A percentile compares a stretch with the other conserved stretches of the same genome.
Conservation (phyloP, 1,140 invertebrate species). For the Ectropis grisescens region DNA sequence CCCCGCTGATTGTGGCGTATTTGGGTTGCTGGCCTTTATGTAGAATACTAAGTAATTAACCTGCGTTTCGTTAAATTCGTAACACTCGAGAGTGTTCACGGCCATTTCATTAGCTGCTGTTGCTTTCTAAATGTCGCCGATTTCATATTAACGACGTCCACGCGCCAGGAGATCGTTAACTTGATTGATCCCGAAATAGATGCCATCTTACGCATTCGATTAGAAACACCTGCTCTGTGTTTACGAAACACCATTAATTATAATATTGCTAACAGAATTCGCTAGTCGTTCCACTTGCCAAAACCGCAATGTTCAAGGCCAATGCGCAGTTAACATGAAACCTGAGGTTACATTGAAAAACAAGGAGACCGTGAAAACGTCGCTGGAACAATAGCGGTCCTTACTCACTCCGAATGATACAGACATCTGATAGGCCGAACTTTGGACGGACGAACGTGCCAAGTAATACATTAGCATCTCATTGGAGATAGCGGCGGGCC, state of each 20-base stretch:
- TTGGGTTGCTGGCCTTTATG: conserved; percentile 11
- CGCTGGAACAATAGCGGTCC: conserved; percentile 13
- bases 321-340: conserved; percentile 16
- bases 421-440: conserved; percentile 35
- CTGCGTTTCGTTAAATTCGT: no score
- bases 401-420: conserved; percentile 19
- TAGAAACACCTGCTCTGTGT: no score
- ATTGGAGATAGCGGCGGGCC: conserved; percentile 28
- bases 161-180: no score
- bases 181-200: no score
- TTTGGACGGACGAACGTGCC: conserved; percentile 22
- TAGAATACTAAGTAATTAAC: conserved; percentile 14
- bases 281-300: conserved; percentile 10
- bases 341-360: conserved; percentile 13
- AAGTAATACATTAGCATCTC: conserved; percentile 46
- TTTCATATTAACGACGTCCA: no score
- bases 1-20: conserved; percentile 8
- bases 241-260: no score
- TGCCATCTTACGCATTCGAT: no score
- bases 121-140: no score
- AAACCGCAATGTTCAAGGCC: conserved; percentile 14
- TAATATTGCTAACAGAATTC: no score
- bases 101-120: no score
- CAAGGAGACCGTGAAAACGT: conserved; percentile 15
- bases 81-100: no score